These are phyloP conservation scores for Eulimnadia texana DNA, from an alignment of 1,140 invertebrate genomes.

Conservation along the genomic window DNA sequence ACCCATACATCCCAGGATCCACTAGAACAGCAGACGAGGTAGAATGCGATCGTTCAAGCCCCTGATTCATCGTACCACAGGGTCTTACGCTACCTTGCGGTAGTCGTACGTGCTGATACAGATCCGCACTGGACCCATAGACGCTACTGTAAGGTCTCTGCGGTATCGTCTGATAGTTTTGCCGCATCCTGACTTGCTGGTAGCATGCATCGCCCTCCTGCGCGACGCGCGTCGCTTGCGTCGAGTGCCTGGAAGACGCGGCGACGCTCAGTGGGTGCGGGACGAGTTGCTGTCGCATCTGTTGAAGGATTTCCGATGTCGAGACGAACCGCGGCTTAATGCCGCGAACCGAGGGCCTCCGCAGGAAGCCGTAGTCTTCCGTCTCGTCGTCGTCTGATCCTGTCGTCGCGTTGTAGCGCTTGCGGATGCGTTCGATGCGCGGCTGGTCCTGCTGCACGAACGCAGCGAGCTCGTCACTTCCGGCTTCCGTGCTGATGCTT, in stretches of 20 bases:
- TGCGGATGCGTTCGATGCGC: slow-evolving; percentile 60
- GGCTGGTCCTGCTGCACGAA: slow-evolving; percentile 62
- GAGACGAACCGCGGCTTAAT: slow-evolving; percentile 56
- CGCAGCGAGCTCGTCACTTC: slow-evolving; percentile 56
- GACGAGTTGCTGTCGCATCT: slow-evolving; percentile 54
- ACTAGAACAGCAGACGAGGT: too few species aligned
- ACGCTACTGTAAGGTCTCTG: slow-evolving; percentile 2
- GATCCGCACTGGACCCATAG: slow-evolving; percentile 8
- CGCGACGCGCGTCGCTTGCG: too few species aligned
- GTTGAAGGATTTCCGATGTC: slow-evolving; percentile 62
- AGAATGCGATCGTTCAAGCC: too few species aligned
- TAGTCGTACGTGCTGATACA: slow-evolving; percentile 14
- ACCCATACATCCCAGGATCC: too few species aligned
- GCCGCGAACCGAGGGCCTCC: slow-evolving; percentile 65
- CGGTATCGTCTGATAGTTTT: neutral
- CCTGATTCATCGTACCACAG: too few species aligned
- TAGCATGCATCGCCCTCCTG: slow-evolving; percentile 1
- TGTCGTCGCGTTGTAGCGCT: slow-evolving; percentile 42
- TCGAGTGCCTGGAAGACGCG: neutral
- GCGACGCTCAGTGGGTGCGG: slow-evolving; percentile 32
- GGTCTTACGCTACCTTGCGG: too few species aligned
- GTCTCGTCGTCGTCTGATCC: slow-evolving; percentile 42
- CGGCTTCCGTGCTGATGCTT: slow-evolving; percentile 22
- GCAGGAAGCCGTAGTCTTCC: slow-evolving; percentile 75
- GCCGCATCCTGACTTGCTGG: neutral